Base-by-base conservation (phyloP, 2,797 vertebrate genomes). In the Chlorospingus semifuscus region DNA sequence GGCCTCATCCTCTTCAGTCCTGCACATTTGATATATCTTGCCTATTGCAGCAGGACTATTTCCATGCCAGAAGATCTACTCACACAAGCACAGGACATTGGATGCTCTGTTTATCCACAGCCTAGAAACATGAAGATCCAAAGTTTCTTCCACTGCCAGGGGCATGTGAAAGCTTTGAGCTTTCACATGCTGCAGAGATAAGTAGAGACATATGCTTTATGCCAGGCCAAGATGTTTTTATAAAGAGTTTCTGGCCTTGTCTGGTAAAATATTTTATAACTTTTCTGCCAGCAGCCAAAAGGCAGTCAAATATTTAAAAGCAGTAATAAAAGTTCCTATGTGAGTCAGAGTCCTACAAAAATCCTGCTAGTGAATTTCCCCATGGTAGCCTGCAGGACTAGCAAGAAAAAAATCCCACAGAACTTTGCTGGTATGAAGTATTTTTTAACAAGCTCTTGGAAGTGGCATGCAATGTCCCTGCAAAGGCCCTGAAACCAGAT, bases 301-400 rank as follows among this genome's bases (percentile, higher is more conserved):
- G 79, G 80, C 95, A 94, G 94, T 94, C 90, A 93, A 96, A 94
- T 85, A 89, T 83, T 79, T 87, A 89, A 94, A 97, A 94, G 96
- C 85, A 95, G 91, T 76, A 94, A 87, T 83, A 81, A 91, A 93
- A 96, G 75, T 89, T 93, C 86, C 69, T 87, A 24, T 83, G 64
- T 72, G 77, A 94, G 88, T 87, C 88, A 71, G 88, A 89, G 50
- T 47, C 70, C 53, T 80, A 57, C 52, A 83, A 89, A 90, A 89
- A 93, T 66, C 50, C 49, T 69, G 50, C 44, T 83, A 82, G 91
- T 65, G 63, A 80, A 41, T 95, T 81, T 90, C 76, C 71, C 82
- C 32, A 8, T 47, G 15, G 71, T 77, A 61, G 46, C 12, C 92
- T 93, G n/a, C 55, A 91, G 64, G 71, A 72, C 75, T 92, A 89